Conservation (phyloP, 2,888 invertebrate genomes). For the Subacronicta megacephala region DNA sequence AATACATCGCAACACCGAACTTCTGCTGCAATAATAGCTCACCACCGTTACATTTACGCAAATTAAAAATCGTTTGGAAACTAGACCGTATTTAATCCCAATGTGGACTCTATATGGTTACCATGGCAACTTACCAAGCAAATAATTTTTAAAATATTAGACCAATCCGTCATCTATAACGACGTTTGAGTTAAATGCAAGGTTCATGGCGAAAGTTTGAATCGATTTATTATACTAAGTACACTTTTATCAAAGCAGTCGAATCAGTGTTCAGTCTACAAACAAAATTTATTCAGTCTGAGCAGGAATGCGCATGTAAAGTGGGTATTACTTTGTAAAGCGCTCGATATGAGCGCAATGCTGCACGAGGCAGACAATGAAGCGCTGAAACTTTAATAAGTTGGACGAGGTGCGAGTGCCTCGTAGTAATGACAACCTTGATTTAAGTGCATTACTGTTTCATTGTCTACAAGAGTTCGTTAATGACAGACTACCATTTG, state of each 20-base stretch:
- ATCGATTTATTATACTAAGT: constrained; percentile 49
- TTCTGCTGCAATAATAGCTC: constrained; percentile 30
- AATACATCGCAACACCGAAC: constrained; percentile 44
- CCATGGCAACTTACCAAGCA: constrained; percentile 26
- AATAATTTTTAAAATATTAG: constrained; percentile 23
- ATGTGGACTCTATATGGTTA: constrained; percentile 15
- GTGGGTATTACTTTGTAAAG: constrained; percentile 65
- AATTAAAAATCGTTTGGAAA: constrained; percentile 18
- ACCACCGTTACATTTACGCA: constrained; percentile 17
- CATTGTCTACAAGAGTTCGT: constrained; percentile 19
- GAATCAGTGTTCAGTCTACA: constrained; percentile 37
- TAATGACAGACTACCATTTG: constrained; percentile 2
- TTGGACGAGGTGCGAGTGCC: constrained; percentile 50
- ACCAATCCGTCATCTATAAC: constrained; percentile 15
- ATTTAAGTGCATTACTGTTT: constrained; percentile 42
- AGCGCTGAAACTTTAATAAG: constrained; percentile 79
- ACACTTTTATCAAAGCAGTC: constrained; percentile 39
- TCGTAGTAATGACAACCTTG: constrained; percentile 52
- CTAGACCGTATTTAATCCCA: constrained; percentile 2
- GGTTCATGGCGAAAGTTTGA: constrained; percentile 30
- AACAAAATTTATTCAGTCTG: constrained; percentile 57
- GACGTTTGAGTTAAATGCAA: constrained; percentile 13
- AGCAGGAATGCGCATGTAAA: constrained; percentile 64
- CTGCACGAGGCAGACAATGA: constrained; percentile 68
- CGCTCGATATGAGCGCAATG: constrained; percentile 65